Evolutionary conservation across 2,797 vertebrate species (phyloP), one percentile per base, ranked within the genome.

Genomic region (Siniperca undulata): DNA sequence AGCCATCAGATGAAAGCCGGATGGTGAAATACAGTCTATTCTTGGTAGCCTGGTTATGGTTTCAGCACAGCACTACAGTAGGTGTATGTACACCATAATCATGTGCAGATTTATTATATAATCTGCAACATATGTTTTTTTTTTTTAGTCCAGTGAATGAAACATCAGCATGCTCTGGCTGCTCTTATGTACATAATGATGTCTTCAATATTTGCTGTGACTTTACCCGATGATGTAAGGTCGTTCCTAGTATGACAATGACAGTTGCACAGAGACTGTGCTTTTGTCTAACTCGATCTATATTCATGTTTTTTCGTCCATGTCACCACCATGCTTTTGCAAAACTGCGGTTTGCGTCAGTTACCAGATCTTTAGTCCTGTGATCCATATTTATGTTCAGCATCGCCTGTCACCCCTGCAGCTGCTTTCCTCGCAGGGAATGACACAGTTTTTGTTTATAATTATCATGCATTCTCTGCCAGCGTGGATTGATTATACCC

Each of bases 381-480:
- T 84, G 91, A 92, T 94, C 91, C 90, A 93, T 93, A 94, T 94
- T 94, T 90, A 93, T 94, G 91, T 86, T 86, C 78, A 78, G 87
- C 87, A 70, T 80, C 52, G 76, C 91, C 87, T 88, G 88, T 93
- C 91, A 86, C 86, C 91, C 85, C 86, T 82, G 92, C 91, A 89
- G 90, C 87, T 89, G 87, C 92, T 89, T 84, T 72, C 85, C 88
- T 91, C 86, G 52, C 48, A n/a, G 86, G 88, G 87, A 92, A 91
- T 85, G 90, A 94, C 90, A 93, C 88, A 86, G 89, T 90, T 92
- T 93, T 91, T 93, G 92, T 92, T 93, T 92, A 93, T 90, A 93
- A 91, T 93, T 90, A 93, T 93, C 92, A 75, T 77, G 75, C 86
- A 81, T 92, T 88, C 91, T 88, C 82, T 84, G 86, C 91, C 91